Evolutionary conservation across 2,888 invertebrate genomes (phyloP).

Genomic region (Cheilosia soror): DNA sequence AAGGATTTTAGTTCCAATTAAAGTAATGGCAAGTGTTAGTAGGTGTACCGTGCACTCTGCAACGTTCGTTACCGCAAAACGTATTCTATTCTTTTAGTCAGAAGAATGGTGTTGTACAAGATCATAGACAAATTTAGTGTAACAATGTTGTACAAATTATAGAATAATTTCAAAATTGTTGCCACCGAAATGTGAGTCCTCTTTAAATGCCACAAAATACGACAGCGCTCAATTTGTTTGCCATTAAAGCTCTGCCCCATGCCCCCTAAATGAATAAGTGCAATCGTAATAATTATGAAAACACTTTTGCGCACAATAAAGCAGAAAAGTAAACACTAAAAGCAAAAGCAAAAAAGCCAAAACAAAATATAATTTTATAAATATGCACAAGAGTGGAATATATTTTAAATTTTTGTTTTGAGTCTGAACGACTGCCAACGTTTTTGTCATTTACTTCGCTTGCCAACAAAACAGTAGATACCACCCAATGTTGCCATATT

Average conservation of each 20-base stretch:
- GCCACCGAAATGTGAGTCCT: neutral
- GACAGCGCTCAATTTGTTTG: constrained; percentile 33
- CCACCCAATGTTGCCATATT: too few relatives aligned
- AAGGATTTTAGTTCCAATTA: neutral
- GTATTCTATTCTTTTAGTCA: neutral
- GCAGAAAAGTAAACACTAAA: neutral
- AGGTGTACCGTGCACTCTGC: too few relatives aligned
- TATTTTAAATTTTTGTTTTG: constrained; percentile 15
- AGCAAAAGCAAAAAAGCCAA: neutral
- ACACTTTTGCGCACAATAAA: constrained; percentile 42
- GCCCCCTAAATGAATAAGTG: constrained; percentile 13
- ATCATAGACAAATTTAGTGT: too few relatives aligned
- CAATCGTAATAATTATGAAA: constrained; percentile 29
- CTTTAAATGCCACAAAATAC: constrained; percentile 10
- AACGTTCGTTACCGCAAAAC: too few relatives aligned
- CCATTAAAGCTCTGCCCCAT: constrained; percentile 19
- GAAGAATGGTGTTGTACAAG: neutral
- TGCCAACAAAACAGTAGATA: constrained; percentile 54
- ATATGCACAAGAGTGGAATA: neutral
- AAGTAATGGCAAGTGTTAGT: neutral
- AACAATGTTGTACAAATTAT: neutral
- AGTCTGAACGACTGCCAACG: constrained; percentile 48
- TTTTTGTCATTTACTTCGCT: constrained; percentile 41
- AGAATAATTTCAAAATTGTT: neutral
- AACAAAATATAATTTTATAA: neutral